A percentile compares a stretch with the other conserved stretches of the same genome.
Conservation (phyloP, 2,113 vertebrate species). For the Crocuta crocuta region DNA sequence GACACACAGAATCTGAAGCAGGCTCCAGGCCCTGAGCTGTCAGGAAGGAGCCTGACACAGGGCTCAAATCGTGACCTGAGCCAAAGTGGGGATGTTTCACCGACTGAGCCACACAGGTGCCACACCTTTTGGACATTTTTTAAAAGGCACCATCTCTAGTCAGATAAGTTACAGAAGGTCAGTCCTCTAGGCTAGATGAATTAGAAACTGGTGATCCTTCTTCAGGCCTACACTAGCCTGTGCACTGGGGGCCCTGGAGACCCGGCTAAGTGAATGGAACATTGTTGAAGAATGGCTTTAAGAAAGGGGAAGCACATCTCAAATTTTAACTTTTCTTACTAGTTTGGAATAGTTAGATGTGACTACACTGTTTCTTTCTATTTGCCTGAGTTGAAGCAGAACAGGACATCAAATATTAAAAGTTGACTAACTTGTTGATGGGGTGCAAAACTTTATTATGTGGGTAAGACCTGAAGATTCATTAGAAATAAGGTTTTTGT, state of each 20-base stretch:
- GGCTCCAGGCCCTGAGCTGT: no score
- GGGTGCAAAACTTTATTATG: not conserved
- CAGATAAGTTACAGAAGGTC: not conserved
- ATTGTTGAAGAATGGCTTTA: not conserved
- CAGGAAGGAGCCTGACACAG: no score
- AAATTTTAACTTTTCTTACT: not conserved
- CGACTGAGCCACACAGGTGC: no score
- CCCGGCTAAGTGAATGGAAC: not conserved
- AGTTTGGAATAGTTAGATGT: not conserved
- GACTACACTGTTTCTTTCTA: not conserved
- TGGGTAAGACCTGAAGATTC: not conserved
- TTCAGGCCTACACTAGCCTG: not conserved
- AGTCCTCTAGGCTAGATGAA: not conserved
- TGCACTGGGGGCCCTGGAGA: fast-evolving
- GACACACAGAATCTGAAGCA: no score
- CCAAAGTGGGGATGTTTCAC: no score
- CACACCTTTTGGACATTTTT: not conserved
- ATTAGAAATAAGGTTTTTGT: not conserved
- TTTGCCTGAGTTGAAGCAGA: not conserved
- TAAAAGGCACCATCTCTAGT: not conserved
- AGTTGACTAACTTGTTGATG: not conserved
- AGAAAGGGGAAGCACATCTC: not conserved
- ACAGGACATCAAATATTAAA: not conserved
- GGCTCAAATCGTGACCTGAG: no score
- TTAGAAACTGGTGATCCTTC: not conserved